These are phyloP conservation scores for Keiferia lycopersicella DNA, from an alignment of 2,888 invertebrate species.

Conservation along the genomic window DNA sequence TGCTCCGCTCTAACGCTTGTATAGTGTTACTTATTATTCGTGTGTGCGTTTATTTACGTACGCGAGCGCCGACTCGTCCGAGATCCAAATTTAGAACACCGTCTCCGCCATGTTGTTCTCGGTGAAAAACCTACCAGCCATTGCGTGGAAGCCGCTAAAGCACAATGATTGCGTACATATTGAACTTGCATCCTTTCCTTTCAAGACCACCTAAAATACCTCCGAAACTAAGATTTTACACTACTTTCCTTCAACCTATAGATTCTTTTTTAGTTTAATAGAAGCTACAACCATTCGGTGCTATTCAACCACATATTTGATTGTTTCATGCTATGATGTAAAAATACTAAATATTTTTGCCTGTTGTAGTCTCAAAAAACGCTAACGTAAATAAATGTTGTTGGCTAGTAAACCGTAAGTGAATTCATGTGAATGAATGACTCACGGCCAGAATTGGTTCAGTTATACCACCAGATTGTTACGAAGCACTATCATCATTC, in stretches of 20 bases:
- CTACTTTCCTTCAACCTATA: too few species aligned
- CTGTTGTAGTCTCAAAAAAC: constrained; percentile 35
- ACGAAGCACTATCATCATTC: constrained; percentile 35
- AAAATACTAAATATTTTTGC: not conserved
- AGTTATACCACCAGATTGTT: constrained; percentile 60
- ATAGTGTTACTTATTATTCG: constrained; percentile 77
- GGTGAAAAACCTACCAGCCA: constrained; percentile 77
- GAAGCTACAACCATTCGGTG: too few species aligned
- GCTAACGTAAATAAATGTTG: constrained; percentile 59
- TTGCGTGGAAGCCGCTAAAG: constrained; percentile 61
- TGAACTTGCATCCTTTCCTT: not conserved
- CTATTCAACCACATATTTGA: too few species aligned
- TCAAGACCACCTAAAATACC: not conserved
- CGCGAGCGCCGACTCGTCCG: constrained; percentile 81
- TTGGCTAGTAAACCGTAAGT: constrained; percentile 61
- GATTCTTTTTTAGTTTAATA: too few species aligned
- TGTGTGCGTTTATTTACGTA: constrained; percentile 82
- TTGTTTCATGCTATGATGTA: too few species aligned
- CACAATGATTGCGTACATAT: constrained; percentile 46
- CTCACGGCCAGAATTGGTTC: constrained; percentile 68
- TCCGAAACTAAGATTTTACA: not conserved
- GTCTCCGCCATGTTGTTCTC: constrained; percentile 80
- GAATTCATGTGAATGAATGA: constrained; percentile 74
- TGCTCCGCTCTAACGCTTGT: constrained; percentile 48
- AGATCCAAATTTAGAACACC: constrained; percentile 81